Evolutionary conservation across 2,888 invertebrate species (phyloP).

Genomic region (Rhogogaster chlorosoma): DNA sequence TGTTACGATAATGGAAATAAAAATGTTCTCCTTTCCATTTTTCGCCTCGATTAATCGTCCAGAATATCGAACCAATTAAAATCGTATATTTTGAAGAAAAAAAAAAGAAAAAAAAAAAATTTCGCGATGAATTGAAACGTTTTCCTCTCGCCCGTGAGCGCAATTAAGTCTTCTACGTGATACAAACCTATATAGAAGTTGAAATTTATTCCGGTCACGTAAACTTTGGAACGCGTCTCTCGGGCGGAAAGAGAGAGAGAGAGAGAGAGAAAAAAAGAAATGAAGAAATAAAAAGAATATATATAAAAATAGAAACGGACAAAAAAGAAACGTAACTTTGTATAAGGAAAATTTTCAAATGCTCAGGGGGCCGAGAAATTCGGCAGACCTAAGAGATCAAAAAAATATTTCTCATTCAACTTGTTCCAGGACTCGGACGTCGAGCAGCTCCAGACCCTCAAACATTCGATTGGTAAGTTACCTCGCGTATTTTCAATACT

Average conservation of each 20-base stretch:
- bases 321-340: neutral
- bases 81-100: neutral
- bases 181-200: neutral
- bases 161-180: neutral
- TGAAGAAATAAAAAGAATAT: neutral
- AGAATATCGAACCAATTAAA: slow-evolving; percentile 19
- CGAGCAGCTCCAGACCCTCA: slow-evolving; percentile 79
- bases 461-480: slow-evolving; percentile 74
- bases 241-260: neutral
- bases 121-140: slow-evolving; percentile 3
- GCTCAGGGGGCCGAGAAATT: neutral
- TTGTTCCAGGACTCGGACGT: slow-evolving; percentile 79
- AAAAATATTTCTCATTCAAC: slow-evolving; percentile 20
- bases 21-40: neutral
- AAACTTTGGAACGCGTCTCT: neutral
- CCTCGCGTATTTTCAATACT: neutral
- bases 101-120: too few relatives aligned
- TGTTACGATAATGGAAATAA: neutral
- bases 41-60: neutral
- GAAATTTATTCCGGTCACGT: slow-evolving; percentile 35
- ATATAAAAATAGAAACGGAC: neutral
- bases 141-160: neutral
- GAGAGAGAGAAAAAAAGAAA: neutral
- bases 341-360: neutral
- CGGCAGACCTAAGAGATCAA: neutral